Percentiles rank a stretch among this genome's conserved stretches.
These are phyloP conservation scores for Leptinotarsa lineolata DNA, from an alignment of 1,140 invertebrate species.

Conservation along the genomic window DNA sequence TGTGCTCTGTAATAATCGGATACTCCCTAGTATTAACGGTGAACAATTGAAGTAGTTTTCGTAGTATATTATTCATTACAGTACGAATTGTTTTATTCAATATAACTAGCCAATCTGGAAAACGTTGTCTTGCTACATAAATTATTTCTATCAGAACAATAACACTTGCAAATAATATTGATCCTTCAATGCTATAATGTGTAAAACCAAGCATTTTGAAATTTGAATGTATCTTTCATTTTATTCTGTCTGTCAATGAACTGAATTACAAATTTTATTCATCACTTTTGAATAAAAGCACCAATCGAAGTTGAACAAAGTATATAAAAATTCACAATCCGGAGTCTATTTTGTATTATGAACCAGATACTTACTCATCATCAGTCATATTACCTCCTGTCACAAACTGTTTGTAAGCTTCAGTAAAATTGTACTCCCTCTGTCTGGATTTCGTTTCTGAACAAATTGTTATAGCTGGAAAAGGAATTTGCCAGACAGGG, in stretches of 20 bases:
- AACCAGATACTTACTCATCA: conserved; percentile 58
- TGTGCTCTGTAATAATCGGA: no score
- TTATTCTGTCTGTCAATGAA: no score
- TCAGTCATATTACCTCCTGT: conserved; percentile 55
- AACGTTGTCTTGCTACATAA: no score
- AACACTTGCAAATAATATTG: no score
- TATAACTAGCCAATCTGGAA: no score
- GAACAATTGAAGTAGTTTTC: not conserved
- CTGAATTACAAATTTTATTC: not conserved
- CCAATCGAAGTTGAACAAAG: not conserved
- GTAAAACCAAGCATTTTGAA: no score
- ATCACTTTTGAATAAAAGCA: not conserved
- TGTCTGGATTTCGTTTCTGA: conserved; percentile 57
- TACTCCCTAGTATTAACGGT: no score
- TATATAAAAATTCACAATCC: not conserved
- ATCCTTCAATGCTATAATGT: no score
- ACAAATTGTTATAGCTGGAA: conserved; percentile 63
- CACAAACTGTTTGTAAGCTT: conserved; percentile 44
- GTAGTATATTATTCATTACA: not conserved
- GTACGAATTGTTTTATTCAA: not conserved
- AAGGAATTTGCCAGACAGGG: conserved; percentile 63
- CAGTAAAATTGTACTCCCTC: conserved; percentile 54
- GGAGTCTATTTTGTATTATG: not conserved
- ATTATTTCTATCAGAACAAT: no score
- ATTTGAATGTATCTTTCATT: no score